Conservation (phyloP, 2,113 vertebrate species). For the Coptodon bakossiorum region DNA sequence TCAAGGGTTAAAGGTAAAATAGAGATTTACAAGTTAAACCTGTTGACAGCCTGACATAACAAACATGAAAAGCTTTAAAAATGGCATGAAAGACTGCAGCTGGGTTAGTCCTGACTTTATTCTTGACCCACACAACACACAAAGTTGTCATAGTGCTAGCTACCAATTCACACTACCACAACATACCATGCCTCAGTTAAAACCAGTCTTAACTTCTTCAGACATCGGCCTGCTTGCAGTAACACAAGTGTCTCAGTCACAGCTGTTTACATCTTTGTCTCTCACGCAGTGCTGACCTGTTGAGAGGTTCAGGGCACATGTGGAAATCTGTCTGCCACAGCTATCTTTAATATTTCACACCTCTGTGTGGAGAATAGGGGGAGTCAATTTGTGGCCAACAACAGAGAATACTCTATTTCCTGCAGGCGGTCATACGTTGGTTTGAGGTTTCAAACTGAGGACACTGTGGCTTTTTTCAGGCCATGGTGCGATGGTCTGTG, state of each 20-base stretch:
- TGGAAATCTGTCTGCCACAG: slow-evolving; percentile 43
- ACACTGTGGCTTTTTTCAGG: background rate
- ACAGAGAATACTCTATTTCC: slow-evolving; percentile 19
- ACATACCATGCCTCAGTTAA: background rate
- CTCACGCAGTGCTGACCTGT: background rate
- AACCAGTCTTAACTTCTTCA: background rate
- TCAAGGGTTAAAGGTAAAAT: background rate
- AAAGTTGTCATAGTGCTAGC: background rate
- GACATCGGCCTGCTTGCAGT: background rate
- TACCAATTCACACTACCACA: background rate
- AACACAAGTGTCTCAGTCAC: slow-evolving; percentile 27
- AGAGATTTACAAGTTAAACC: background rate
- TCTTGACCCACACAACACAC: background rate
- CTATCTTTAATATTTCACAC: slow-evolving; percentile 64
- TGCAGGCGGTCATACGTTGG: background rate
- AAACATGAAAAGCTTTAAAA: background rate
- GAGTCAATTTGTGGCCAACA: background rate
- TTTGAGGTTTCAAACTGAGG: background rate
- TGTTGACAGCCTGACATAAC: background rate
- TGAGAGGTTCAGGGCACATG: background rate
- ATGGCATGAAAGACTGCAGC: background rate
- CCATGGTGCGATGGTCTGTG: background rate
- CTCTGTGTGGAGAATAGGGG: slow-evolving; percentile 25
- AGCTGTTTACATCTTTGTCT: slow-evolving; percentile 22
- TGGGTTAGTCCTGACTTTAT: background rate